Percentiles rank a stretch among this genome's conserved stretches.
Evolutionary conservation across 2,797 vertebrate genomes (phyloP).

Genomic region (Molossus molossus): DNA sequence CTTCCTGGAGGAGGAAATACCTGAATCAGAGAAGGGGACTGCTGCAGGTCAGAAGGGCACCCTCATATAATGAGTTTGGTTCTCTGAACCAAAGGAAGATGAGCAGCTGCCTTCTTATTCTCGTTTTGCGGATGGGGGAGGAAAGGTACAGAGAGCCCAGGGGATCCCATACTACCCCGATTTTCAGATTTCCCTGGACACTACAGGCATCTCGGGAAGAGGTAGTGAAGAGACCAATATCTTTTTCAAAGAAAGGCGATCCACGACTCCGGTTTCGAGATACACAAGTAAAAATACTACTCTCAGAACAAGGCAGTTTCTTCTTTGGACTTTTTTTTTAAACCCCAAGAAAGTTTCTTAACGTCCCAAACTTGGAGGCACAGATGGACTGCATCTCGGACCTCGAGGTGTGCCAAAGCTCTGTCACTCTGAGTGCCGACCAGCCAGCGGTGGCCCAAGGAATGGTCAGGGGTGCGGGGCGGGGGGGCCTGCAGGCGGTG

Average conservation of each 20-base stretch:
- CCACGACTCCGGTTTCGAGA: slow-evolving; percentile 23
- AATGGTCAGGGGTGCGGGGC: not conserved
- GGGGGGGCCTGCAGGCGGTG: not conserved
- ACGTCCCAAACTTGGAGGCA: slow-evolving; percentile 73
- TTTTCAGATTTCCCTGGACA: not conserved
- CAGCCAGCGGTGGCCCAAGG: slow-evolving; percentile 47
- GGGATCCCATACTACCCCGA: not conserved
- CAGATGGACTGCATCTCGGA: slow-evolving; percentile 76
- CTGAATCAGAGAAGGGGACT: slow-evolving; percentile 19
- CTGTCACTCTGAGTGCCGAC: slow-evolving; percentile 44
- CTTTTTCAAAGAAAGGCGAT: slow-evolving; percentile 17
- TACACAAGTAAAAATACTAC: not conserved
- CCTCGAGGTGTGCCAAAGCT: slow-evolving; percentile 66
- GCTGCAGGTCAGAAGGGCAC: slow-evolving; percentile 31
- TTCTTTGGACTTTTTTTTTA: slow-evolving; percentile 66
- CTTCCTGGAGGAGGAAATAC: slow-evolving; percentile 79
- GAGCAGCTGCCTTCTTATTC: not conserved
- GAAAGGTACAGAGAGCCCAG: not conserved
- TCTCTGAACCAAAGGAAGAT: not conserved
- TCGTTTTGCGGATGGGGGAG: not conserved
- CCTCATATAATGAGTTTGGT: not conserved
- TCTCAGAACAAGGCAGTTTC: slow-evolving; percentile 25
- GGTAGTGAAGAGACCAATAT: not conserved
- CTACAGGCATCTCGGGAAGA: not conserved
- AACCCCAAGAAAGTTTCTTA: slow-evolving; percentile 80